Conservation (phyloP, 1,140 invertebrate species). For the Pseudomyrmex cubaensis region DNA sequence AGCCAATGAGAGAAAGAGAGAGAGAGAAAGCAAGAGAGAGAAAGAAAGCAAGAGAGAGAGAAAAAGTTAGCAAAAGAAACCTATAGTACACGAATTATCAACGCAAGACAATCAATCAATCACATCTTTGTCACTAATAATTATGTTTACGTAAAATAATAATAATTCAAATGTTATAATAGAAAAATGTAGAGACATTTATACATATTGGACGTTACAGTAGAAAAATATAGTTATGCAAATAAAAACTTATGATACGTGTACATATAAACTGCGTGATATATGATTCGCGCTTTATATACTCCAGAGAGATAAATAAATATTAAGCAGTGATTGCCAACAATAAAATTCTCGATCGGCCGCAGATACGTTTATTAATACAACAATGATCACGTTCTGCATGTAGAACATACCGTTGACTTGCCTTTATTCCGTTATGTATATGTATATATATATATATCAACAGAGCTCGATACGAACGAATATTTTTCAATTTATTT, state of each 20-base stretch:
- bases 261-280: not conserved
- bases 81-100: slow-evolving; percentile 21
- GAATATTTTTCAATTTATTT: slow-evolving; percentile 5
- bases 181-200: not conserved
- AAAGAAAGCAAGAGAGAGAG: slow-evolving; percentile 2
- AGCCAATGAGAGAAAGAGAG: slow-evolving; percentile 41
- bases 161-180: not conserved
- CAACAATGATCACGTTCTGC: not conserved
- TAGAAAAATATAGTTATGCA: not conserved
- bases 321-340: slow-evolving; percentile 13
- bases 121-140: slow-evolving; percentile 8
- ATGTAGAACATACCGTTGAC: not conserved
- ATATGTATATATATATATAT: not conserved
- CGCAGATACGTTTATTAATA: not conserved
- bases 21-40: slow-evolving; percentile 9
- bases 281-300: not conserved
- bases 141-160: slow-evolving; percentile 43
- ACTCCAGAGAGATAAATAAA: slow-evolving; percentile 28
- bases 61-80: no score
- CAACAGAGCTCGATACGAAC: no score
- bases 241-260: not conserved
- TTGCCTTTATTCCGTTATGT: not conserved
- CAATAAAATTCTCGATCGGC: slow-evolving; percentile 9
- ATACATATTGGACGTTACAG: not conserved
- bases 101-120: slow-evolving; percentile 11